Evolutionary conservation across 2,888 invertebrate species (phyloP), one percentile per base, ranked within the genome.

Genomic region (Amiota minor): DNA sequence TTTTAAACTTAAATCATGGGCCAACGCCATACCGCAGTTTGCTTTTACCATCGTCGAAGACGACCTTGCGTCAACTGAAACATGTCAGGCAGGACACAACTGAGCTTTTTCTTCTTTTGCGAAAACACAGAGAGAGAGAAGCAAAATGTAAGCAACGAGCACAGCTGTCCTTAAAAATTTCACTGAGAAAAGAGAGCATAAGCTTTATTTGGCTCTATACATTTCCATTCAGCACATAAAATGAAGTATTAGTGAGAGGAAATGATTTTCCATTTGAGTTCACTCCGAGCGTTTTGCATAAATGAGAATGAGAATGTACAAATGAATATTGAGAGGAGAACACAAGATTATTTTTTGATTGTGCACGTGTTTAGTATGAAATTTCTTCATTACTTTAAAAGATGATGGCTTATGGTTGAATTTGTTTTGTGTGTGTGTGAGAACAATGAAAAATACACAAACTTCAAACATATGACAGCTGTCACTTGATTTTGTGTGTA

Each of bases 391-490:
- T 68, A 16, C 45, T 62, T n/a, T 50, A 47, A 18, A 74, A 64
- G 53, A 70, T 67, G 76, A 80, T 80, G 81, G 72, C 81, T 80
- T 77, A 77, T 72, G 35, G 72, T 59, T 47, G 35, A 75, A 72
- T 20, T 72, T 69, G 76, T 72, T 74, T 71, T 35, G 35, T 35
- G 23, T 35, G 35, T 35, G 35, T 35, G 35, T 35, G 35, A 35
- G 50, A 49, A 35, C 69, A 70, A 70, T 49, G 69, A 53, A 62
- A 18, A 46, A n/a, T 71, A 65, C 77, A 75, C 75, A 71, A 35
- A 23, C 11, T 14, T 9, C 20, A 56, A 78, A 74, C 85, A 82
- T 81, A 85, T 82, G 82, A 82, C 85, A 85, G 83, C 82, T 82
- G 82, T 85, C 82, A 80, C 81, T 83, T 65, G 46, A 47, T 65